Evolutionary conservation across 1,140 invertebrate species (phyloP), one percentile per base, ranked within the genome.

Genomic region (Brachystomella parvula): DNA sequence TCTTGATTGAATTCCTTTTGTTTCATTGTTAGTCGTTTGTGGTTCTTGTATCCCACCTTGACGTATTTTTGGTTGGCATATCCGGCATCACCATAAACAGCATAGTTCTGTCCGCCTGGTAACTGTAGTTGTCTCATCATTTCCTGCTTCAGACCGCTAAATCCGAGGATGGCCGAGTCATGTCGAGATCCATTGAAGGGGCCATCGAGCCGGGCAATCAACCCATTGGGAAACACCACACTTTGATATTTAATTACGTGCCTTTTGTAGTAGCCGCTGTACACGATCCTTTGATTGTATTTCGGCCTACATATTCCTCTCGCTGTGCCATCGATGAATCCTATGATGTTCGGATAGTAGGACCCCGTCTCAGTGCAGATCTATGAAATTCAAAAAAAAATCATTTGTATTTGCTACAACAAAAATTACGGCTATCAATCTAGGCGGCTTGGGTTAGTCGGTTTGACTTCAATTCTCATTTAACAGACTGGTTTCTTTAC

Each of bases 241-340:
- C 15, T 24, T 62, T 65, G 56, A 32, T 39, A 65, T 29, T 65
- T 65, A 21, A 63, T 3, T 2, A 24, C 26, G 58, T 65, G 59
- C 21, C 12, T 39, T 32, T 35, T 65, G 6, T 65, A 32, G 30
- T 62, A 63, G 3, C 64, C 64, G 30, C 58, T 65, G 33, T 65
- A 65, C 3, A 63, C 31, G 3, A 12, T 21, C 21, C 30, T 17
- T 39, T 65, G 64, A 53, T 53, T 53, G 15, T 53, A n/a, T 6
- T n/a, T 65, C 3, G 64, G 64, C 2, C 59, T 58, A 29, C 64
- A 65, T 6, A 65, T 65, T 61, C 59, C 35, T 12, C 57, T 12
- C 3, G 21, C 29, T 21, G 63, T 64, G n/a, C 63, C 63, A 64
- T 64, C 63, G 29, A 64, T 64, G 19, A 64, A 64, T 12, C 63